These are phyloP conservation scores for Ectropis crepuscularia DNA, from an alignment of 2,888 invertebrate species.

Conservation along the genomic window DNA sequence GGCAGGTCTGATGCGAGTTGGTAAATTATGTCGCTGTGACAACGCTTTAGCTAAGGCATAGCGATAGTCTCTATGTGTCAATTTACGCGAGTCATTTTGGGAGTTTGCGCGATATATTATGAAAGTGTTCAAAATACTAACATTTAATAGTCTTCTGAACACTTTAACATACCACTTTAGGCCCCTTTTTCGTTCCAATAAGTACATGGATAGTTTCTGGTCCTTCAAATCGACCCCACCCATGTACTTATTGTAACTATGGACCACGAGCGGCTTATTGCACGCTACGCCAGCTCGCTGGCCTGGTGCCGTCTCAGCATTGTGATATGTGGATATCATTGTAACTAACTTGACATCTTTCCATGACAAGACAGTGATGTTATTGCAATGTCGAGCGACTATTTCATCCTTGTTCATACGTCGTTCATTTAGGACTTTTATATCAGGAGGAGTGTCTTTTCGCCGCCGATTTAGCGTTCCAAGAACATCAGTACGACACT, in stretches of 20 bases:
- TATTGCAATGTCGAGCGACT: slow-evolving; percentile 29
- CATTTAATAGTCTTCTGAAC: slow-evolving; percentile 37
- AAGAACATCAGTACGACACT: slow-evolving; percentile 34
- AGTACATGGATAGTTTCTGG: slow-evolving; percentile 39
- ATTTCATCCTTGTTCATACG: slow-evolving; percentile 2
- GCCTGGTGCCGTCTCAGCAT: slow-evolving; percentile 17
- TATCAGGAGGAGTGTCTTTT: slow-evolving; percentile 12
- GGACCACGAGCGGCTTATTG: background rate
- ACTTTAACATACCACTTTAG: slow-evolving; percentile 41
- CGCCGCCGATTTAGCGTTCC: slow-evolving; percentile 28
- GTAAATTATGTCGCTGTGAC: slow-evolving; percentile 21
- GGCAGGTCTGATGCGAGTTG: slow-evolving; percentile 4
- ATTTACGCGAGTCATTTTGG: slow-evolving; percentile 2
- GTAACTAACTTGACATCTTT: slow-evolving; percentile 32
- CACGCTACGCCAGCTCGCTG: slow-evolving; percentile 21
- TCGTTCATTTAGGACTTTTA: slow-evolving; percentile 14
- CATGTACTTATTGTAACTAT: slow-evolving; percentile 38
- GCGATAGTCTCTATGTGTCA: slow-evolving; percentile 22
- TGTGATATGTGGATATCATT: slow-evolving; percentile 21
- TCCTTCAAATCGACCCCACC: slow-evolving; percentile 40
- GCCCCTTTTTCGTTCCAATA: slow-evolving; percentile 39
- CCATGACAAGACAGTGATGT: slow-evolving; percentile 32
- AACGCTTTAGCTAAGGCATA: slow-evolving; percentile 24
- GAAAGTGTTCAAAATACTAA: slow-evolving; percentile 27
- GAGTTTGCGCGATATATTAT: slow-evolving; percentile 26